Percentiles rank a stretch among this genome's conserved stretches.
These are phyloP conservation scores for Calosoma granatense DNA, from an alignment of 1,140 invertebrate genomes.

Conservation along the genomic window DNA sequence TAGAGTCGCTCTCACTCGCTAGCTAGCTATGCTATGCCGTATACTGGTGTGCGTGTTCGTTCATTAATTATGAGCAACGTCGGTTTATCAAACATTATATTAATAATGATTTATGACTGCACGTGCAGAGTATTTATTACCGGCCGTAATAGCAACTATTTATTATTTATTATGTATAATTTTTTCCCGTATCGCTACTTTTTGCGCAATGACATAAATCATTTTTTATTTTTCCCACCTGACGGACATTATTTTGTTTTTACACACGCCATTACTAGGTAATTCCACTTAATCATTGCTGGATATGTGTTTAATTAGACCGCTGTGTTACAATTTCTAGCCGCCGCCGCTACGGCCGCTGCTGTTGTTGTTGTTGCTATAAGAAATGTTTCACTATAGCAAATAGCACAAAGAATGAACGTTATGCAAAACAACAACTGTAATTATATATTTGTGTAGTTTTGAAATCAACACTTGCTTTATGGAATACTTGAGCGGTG, in stretches of 20 bases:
- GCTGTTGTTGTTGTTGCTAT: too few relatives aligned
- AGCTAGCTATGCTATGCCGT: too few relatives aligned
- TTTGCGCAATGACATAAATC: conserved; percentile 5
- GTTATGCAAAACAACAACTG: too few relatives aligned
- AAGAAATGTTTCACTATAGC: too few relatives aligned
- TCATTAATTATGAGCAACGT: not conserved
- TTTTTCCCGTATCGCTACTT: conserved; percentile 6
- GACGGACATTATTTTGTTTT: not conserved
- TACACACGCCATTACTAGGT: not conserved
- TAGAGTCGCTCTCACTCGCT: too few relatives aligned
- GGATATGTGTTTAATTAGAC: too few relatives aligned
- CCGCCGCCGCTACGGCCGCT: too few relatives aligned
- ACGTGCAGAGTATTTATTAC: conserved; percentile 6
- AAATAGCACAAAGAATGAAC: too few relatives aligned
- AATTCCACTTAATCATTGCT: not conserved
- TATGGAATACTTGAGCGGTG: not conserved
- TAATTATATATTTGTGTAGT: not conserved
- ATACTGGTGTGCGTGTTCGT: too few relatives aligned
- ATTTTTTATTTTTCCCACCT: not conserved
- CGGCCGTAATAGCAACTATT: not conserved
- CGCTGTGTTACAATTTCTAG: too few relatives aligned
- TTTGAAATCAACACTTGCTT: not conserved
- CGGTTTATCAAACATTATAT: conserved; percentile 4
- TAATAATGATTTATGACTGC: conserved; percentile 6
- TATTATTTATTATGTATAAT: conserved; percentile 9